Percentiles rank a stretch among this genome's conserved stretches.
phyloP scores from a whole-genome alignment of 2,888 invertebrate genomes.

The Cacoxenus indagator region DNA sequence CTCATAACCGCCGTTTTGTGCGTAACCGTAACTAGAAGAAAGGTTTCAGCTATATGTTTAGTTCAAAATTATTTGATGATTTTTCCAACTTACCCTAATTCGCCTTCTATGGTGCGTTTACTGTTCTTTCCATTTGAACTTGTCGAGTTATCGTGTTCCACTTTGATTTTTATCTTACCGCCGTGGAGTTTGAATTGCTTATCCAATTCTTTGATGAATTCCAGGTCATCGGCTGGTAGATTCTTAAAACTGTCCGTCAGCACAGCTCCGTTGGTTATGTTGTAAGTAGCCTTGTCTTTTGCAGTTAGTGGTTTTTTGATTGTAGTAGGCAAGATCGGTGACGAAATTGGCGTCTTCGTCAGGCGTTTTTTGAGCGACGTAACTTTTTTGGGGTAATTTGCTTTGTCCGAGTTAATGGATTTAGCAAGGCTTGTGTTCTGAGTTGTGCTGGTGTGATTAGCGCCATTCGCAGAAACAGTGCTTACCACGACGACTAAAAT shows the following conservation, averaged over 20 bases:
- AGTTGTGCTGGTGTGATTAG: neutral
- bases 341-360: conserved; percentile 30
- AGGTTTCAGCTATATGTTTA: neutral
- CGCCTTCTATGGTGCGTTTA: conserved; percentile 81
- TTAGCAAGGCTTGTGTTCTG: neutral
- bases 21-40: conserved; percentile 66
- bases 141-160: conserved; percentile 66
- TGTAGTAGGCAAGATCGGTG: conserved; percentile 23
- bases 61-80: too few species aligned
- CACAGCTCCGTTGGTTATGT: conserved; percentile 17
- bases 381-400: conserved; percentile 65
- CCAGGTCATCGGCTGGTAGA: conserved; percentile 66
- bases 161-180: conserved; percentile 68
- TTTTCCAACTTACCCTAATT: conserved; percentile 81
- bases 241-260: conserved; percentile 58
- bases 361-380: conserved; percentile 62
- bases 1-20: conserved; percentile 55
- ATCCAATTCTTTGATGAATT: conserved; percentile 70
- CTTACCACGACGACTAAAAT: conserved; percentile 43
- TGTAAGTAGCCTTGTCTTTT: conserved; percentile 13
- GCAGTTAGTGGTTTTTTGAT: neutral
- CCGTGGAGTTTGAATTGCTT: conserved; percentile 70
- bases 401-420: conserved; percentile 38
- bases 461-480: conserved; percentile 27
- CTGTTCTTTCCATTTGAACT: conserved; percentile 48